Percentiles rank a stretch among this genome's conserved stretches.
These are phyloP conservation scores for Monomorium pharaonis DNA, from an alignment of 1,140 invertebrate genomes.

Conservation along the genomic window DNA sequence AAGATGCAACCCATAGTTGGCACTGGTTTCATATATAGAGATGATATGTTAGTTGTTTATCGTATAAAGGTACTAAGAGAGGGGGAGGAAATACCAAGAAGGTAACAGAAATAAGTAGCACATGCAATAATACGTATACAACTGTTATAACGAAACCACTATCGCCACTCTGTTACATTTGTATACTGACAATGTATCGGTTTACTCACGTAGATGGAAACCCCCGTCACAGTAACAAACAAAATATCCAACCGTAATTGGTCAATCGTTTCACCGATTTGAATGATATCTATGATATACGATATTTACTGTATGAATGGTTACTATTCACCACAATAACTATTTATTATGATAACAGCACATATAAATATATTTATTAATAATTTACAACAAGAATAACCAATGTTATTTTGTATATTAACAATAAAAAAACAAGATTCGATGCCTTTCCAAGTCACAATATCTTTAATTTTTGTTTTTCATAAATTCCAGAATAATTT, in stretches of 20 bases:
- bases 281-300: background rate
- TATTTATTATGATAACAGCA: background rate
- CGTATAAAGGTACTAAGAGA: background rate
- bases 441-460: background rate
- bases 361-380: background rate
- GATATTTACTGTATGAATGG: background rate
- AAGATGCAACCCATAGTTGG: background rate
- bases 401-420: background rate
- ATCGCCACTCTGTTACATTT: conserved; percentile 11
- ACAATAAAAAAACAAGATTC: background rate
- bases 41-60: conserved; percentile 31
- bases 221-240: background rate
- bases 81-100: no score
- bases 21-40: background rate
- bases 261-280: background rate
- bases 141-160: conserved; percentile 22
- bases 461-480: background rate
- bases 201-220: conserved; percentile 18
- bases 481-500: background rate
- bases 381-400: background rate
- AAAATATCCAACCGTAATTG: conserved; percentile 1
- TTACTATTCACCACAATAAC: background rate
- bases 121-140: background rate
- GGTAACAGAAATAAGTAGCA: background rate
- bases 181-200: conserved; percentile 12